Evolutionary conservation across 2,113 vertebrate genomes (phyloP).

Genomic region (Glareola pratincola): DNA sequence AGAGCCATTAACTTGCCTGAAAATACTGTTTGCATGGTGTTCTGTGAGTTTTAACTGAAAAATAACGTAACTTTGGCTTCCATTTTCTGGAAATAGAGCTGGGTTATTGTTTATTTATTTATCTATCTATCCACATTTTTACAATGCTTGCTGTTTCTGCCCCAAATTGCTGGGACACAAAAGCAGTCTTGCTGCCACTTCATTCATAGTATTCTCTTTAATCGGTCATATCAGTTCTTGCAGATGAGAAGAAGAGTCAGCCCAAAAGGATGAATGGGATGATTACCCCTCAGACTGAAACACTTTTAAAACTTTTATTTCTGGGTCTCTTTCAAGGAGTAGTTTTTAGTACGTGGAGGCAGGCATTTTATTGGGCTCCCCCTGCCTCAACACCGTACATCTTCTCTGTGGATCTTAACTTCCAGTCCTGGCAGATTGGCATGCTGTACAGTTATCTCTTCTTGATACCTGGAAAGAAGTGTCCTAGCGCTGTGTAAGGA

Average conservation of each 20-base stretch:
- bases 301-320: background rate
- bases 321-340: background rate
- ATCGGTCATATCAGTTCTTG: background rate
- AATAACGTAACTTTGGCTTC: background rate
- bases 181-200: background rate
- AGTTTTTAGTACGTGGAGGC: accelerated
- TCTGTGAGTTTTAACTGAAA: slow-evolving; percentile 52
- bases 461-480: background rate
- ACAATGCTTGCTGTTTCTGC: background rate
- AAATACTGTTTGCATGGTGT: slow-evolving; percentile 65
- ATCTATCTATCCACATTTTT: background rate
- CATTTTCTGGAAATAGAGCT: background rate
- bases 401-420: background rate
- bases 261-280: background rate
- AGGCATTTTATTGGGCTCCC: background rate
- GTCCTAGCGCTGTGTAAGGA: background rate
- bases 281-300: background rate
- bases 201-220: background rate
- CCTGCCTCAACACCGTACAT: background rate
- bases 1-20: slow-evolving; percentile 67
- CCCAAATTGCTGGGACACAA: background rate
- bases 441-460: background rate
- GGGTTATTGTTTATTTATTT: background rate
- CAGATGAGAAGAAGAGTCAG: background rate
- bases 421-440: background rate